Conservation (phyloP, 1,140 invertebrate species). For the Grapholita molesta region DNA sequence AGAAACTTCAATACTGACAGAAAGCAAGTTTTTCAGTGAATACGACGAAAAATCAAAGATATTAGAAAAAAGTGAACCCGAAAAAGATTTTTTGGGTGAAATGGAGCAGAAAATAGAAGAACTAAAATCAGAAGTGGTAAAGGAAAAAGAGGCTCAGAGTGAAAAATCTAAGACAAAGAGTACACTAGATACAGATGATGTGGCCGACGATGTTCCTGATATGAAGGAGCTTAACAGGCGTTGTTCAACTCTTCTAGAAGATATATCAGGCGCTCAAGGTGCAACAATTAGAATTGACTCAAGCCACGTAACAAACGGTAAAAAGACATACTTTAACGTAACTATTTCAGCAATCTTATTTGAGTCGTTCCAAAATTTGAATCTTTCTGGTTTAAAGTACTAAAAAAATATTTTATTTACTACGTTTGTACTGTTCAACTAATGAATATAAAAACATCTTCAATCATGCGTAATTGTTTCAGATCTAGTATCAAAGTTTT, state of each 20-base stretch:
- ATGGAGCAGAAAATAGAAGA: conserved; percentile 40
- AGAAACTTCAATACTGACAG: conserved; percentile 62
- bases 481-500: conserved; percentile 73
- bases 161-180: neutral
- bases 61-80: conserved; percentile 38
- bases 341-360: neutral
- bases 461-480: conserved; percentile 23
- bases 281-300: conserved; percentile 73
- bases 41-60: conserved; percentile 54
- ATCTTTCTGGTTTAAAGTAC: too few relatives aligned
- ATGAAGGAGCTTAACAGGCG: conserved; percentile 73
- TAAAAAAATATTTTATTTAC: too few relatives aligned
- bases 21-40: conserved; percentile 67
- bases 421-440: too few relatives aligned
- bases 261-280: conserved; percentile 66
- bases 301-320: conserved; percentile 72
- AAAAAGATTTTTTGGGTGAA: conserved; percentile 39
- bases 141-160: conserved; percentile 30
- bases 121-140: conserved; percentile 37
- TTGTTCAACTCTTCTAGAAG: conserved; percentile 74
- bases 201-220: conserved; percentile 58
- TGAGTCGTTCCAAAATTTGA: too few relatives aligned
- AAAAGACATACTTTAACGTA: neutral
- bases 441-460: neutral
- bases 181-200: conserved; percentile 27